These are phyloP conservation scores for Sthenelais limicola DNA, from an alignment of 2,888 invertebrate genomes.

Conservation along the genomic window DNA sequence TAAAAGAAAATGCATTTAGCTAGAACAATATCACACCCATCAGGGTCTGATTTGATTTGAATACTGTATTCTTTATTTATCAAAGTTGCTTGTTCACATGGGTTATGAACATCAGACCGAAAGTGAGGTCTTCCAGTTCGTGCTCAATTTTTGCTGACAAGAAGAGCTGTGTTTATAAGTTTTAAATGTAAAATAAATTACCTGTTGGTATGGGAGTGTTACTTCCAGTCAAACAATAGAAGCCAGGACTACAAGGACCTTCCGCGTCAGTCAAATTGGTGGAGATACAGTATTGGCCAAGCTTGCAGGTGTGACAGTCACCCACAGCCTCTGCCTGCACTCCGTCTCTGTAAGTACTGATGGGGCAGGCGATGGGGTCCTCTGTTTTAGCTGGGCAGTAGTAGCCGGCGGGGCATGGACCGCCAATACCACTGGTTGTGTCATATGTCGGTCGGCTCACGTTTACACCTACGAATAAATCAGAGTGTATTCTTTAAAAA, in stretches of 20 bases:
- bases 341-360: constrained; percentile 61
- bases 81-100: too few species aligned
- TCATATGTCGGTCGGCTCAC: constrained; percentile 61
- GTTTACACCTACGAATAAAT: constrained; percentile 67
- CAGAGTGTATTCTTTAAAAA: too few species aligned
- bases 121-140: too few species aligned
- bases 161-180: too few species aligned
- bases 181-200: constrained; percentile 45
- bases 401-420: constrained; percentile 67
- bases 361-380: constrained; percentile 66
- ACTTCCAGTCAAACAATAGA: constrained; percentile 65
- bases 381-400: constrained; percentile 67
- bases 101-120: too few species aligned
- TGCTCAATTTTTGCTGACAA: too few species aligned
- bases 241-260: constrained; percentile 66
- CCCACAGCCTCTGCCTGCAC: constrained; percentile 50
- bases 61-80: too few species aligned
- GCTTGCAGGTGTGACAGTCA: constrained; percentile 63
- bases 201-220: constrained; percentile 63
- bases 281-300: constrained; percentile 65
- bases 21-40: too few species aligned
- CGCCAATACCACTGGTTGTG: constrained; percentile 64
- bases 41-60: too few species aligned
- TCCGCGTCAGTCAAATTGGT: constrained; percentile 59
- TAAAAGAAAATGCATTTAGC: too few species aligned